These are phyloP conservation scores for Lithodes maja DNA, from an alignment of 2,888 invertebrate genomes.

Conservation along the genomic window DNA sequence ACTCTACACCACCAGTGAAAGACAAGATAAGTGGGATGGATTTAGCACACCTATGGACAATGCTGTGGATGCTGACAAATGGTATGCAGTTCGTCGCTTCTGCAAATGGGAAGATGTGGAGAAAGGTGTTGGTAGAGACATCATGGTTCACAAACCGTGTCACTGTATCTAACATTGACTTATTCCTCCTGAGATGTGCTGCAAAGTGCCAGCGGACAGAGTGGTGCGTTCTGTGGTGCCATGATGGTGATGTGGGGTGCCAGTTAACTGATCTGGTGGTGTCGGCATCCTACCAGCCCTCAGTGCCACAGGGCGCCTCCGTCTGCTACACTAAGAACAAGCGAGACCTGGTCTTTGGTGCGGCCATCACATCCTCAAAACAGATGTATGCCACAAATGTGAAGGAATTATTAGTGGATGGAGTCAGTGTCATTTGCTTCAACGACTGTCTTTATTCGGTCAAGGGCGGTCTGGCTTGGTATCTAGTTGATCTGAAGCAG, in stretches of 20 bases:
- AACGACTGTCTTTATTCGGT: not conserved
- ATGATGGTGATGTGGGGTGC: not conserved
- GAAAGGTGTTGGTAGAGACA: not conserved
- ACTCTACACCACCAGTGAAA: too few relatives aligned
- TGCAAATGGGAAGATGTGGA: not conserved
- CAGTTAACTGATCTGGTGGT: not conserved
- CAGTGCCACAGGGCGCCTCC: not conserved
- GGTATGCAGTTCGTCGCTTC: too few relatives aligned
- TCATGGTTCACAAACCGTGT: not conserved
- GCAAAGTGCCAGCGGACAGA: not conserved
- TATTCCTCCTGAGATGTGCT: not conserved
- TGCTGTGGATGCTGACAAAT: too few relatives aligned
- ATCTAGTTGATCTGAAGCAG: conserved; percentile 5
- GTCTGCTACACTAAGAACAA: not conserved
- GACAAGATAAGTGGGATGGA: too few relatives aligned
- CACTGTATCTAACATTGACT: not conserved
- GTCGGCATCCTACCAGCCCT: conserved; percentile 12
- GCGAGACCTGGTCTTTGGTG: not conserved
- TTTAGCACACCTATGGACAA: too few relatives aligned
- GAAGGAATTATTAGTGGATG: conserved; percentile 1
- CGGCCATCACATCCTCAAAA: not conserved
- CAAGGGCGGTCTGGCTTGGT: not conserved
- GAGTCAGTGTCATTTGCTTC: not conserved
- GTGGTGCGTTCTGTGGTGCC: conserved; percentile 1
- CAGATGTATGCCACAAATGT: not conserved